Percentiles rank a stretch among this genome's conserved stretches.
These are phyloP conservation scores for Apis cerana DNA, from an alignment of 1,140 invertebrate species.

Conservation along the genomic window DNA sequence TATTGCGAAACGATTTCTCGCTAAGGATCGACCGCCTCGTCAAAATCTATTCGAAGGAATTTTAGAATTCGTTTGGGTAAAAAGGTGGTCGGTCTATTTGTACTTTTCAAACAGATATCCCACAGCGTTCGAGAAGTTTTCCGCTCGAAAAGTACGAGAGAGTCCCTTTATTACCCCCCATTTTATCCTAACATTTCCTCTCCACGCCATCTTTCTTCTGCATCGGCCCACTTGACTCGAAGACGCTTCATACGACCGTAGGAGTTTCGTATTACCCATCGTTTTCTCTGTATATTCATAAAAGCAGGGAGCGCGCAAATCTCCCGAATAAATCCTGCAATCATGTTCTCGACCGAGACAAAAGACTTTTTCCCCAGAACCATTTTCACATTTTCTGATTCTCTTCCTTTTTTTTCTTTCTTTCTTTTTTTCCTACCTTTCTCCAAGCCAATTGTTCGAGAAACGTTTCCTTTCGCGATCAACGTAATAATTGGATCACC, in stretches of 20 bases:
- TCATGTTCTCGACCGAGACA: neutral
- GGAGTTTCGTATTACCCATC: conserved; percentile 51
- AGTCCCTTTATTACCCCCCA: conserved; percentile 55
- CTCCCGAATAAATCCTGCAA: conserved; percentile 37
- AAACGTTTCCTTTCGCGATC: neutral
- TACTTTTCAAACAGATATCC: conserved; percentile 39
- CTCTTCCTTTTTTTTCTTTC: neutral
- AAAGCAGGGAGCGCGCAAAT: conserved; percentile 30
- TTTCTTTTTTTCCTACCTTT: neutral
- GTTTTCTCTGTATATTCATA: conserved; percentile 24
- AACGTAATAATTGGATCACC: neutral
- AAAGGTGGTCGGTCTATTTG: conserved; percentile 12
- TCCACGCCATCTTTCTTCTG: conserved; percentile 27
- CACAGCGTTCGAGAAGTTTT: conserved; percentile 42
- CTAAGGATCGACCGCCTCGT: too few species aligned
- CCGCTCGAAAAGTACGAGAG: conserved; percentile 50
- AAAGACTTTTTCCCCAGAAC: neutral
- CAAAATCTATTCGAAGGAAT: neutral
- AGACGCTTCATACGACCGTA: conserved; percentile 15
- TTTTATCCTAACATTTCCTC: conserved; percentile 13
- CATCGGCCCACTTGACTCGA: conserved; percentile 41
- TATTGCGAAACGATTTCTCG: too few species aligned
- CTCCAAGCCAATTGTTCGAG: neutral
- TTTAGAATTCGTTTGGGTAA: neutral
- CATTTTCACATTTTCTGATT: neutral